A percentile compares a stretch with the other conserved stretches of the same genome.
These are phyloP conservation scores for Ciconia boyciana DNA, from an alignment of 2,113 vertebrate genomes.

Conservation along the genomic window DNA sequence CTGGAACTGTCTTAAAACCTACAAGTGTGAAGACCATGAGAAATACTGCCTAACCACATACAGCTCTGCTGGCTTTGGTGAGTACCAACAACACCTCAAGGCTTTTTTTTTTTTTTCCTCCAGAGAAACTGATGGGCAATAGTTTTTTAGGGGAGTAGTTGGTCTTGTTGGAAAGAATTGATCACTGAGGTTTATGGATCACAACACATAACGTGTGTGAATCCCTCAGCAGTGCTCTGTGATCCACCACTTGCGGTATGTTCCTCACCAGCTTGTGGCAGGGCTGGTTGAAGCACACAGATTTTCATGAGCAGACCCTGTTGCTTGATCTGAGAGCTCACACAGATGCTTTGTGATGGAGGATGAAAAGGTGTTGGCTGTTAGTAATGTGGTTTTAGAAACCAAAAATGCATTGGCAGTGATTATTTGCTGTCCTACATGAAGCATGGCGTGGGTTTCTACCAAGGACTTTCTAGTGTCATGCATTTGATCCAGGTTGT, in stretches of 20 bases:
- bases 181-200: background rate
- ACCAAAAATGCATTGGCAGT: background rate
- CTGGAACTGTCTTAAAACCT: slow-evolving; percentile 54
- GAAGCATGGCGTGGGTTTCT: background rate
- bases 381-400: background rate
- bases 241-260: background rate
- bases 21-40: slow-evolving; percentile 46
- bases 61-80: background rate
- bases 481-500: background rate
- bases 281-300: background rate
- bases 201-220: fast-evolving
- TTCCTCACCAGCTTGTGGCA: background rate
- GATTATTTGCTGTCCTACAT: background rate
- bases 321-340: background rate
- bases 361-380: background rate
- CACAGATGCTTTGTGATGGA: background rate
- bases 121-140: background rate
- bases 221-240: background rate
- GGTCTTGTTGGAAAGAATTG: too few species aligned
- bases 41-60: slow-evolving; percentile 29
- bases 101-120: background rate
- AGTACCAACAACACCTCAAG: background rate
- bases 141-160: background rate
- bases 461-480: background rate
- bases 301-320: background rate